Evolutionary conservation across 1,140 invertebrate species (phyloP), one percentile per base, ranked within the genome.

Genomic region (Latrodectus geometricus): DNA sequence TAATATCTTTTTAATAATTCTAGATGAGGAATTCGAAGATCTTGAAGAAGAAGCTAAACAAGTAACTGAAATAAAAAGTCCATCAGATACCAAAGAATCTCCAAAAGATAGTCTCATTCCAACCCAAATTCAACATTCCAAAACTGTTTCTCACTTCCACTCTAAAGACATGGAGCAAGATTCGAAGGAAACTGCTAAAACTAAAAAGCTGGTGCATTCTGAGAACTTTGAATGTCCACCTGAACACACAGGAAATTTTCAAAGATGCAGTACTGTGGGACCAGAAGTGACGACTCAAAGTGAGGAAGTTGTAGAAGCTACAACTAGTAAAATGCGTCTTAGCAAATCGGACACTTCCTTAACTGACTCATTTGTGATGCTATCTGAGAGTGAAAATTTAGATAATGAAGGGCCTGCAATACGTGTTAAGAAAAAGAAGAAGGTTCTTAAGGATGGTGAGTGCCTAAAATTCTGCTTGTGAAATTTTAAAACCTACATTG

Each of bases 271-370:
- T 49, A 87, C 85, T 23, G 85, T 87, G 21, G 85, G 85, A 1
- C 76, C 85, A 9, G 85, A 75, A 23, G 69, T 74, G 7, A n/a
- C 76, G 9, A 68, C 66, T 50, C 20, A 72, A 50, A 65, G 9
- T 49, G 76, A 79, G 17, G 85, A 80, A 23, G 20, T 54, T 50
- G 17, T 35, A 23, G 73, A 73, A 17, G 17, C 20, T 14, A 54
- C n/a, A 8, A 65, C 21, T 9, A 54, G 76, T 14, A 87, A 87
- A 66, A 87, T 91, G 20, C 89, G 90, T 69, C 88, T 88, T 0
- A 97, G 96, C 90, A 97, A 97, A 92, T 97, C 96, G 70, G 96
- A 97, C 89, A 97, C 96, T 0, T 97, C 96, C 90, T 92, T 97
- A 4, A 96, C 95, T 0, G 97, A 98, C 89, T 96, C 96, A 52